Evolutionary conservation across 2,113 vertebrate species (phyloP).

Genomic region (Istiophorus platypterus): DNA sequence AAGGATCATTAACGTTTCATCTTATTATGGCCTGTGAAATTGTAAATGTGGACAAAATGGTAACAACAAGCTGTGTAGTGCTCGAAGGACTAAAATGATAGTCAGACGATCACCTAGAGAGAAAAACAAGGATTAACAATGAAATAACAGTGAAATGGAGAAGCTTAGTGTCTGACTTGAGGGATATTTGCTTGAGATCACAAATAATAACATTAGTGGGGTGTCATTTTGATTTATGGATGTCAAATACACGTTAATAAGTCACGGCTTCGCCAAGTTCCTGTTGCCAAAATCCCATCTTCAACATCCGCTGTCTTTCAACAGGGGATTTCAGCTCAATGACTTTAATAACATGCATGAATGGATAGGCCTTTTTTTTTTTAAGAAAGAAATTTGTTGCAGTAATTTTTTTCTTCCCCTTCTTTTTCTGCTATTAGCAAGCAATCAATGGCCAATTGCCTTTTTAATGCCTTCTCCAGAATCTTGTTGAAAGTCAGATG

Average conservation of each 20-base stretch:
- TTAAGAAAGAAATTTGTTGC: constrained; percentile 84
- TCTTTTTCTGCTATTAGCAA: constrained; percentile 84
- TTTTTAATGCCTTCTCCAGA: constrained; percentile 91
- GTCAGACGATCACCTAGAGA: neutral
- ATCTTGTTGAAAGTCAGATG: constrained; percentile 89
- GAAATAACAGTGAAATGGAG: constrained; percentile 10
- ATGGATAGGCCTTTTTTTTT: constrained; percentile 85
- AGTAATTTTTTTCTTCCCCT: constrained; percentile 75
- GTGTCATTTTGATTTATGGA: constrained; percentile 73
- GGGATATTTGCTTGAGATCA: constrained; percentile 38
- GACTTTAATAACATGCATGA: constrained; percentile 96
- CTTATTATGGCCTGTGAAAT: neutral
- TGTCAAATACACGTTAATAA: constrained; percentile 84
- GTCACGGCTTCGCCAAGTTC: constrained; percentile 85
- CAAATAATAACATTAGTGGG: constrained; percentile 25
- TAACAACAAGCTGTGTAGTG: constrained; percentile 3
- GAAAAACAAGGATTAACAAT: constrained; percentile 3
- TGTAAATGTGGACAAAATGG: constrained; percentile 15
- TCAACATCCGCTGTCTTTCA: constrained; percentile 88
- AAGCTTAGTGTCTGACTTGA: constrained; percentile 14
- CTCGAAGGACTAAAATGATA: neutral
- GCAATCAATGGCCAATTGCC: constrained; percentile 92
- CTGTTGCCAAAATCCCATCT: constrained; percentile 87
- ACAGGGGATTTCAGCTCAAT: constrained; percentile 87
- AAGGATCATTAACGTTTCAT: neutral